These are phyloP conservation scores for Mesitornis unicolor DNA, from an alignment of 2,113 vertebrate genomes.

Conservation along the genomic window DNA sequence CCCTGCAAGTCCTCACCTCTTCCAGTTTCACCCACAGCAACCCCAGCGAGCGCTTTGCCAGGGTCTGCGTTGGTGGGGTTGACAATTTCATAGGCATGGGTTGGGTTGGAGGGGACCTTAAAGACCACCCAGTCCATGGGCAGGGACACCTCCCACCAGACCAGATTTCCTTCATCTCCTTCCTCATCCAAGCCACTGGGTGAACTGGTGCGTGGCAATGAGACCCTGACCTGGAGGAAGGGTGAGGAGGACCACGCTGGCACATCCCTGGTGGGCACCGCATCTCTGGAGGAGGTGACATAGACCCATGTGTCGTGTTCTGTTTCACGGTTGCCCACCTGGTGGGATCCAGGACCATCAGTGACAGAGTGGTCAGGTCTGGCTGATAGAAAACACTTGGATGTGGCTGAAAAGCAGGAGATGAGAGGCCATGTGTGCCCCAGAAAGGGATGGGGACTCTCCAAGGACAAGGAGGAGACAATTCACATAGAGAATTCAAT, in stretches of 20 bases:
- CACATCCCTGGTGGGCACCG: background rate
- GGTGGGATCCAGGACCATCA: background rate
- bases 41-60: background rate
- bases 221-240: fast-evolving
- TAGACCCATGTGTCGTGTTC: too few species aligned
- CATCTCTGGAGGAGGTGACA: background rate
- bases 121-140: too few species aligned
- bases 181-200: background rate
- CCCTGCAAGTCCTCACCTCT: background rate
- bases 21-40: fast-evolving
- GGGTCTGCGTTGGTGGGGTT: background rate
- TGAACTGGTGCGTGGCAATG: too few species aligned
- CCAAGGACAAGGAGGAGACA: background rate
- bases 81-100: too few species aligned
- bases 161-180: background rate
- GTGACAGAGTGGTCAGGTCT: background rate
- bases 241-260: background rate
- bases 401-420: background rate
- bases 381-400: fast-evolving
- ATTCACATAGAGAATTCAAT: fast-evolving
- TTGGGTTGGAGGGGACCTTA: too few species aligned
- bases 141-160: too few species aligned
- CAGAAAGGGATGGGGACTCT: background rate
- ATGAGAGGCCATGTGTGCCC: background rate
- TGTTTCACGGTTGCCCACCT: too few species aligned